phyloP scores from a whole-genome alignment of 2,113 vertebrate genomes.

The Capreolus pygargus region DNA sequence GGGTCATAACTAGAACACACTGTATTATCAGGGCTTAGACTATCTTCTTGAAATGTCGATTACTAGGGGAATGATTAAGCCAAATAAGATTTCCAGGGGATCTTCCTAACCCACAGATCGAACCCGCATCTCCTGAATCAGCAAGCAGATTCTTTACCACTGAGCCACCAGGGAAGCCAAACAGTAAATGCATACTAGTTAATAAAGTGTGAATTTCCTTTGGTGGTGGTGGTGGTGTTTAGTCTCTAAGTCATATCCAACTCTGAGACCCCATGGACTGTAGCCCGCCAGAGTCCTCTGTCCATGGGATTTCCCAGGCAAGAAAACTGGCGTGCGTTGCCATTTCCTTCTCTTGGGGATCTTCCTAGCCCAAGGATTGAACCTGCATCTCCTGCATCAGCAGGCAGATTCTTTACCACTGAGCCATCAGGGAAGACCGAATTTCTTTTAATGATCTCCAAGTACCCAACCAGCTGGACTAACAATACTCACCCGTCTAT shows the following conservation, averaged over 20 bases:
- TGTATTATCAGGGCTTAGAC: not conserved
- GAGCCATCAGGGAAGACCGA: not conserved
- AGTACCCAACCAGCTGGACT: not conserved
- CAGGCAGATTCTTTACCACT: not conserved
- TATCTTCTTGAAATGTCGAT: not conserved
- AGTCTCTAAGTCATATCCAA: not conserved
- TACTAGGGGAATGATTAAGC: not conserved
- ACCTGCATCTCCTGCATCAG: not conserved
- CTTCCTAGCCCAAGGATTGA: not conserved
- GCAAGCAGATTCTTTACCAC: not conserved
- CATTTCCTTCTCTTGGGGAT: not conserved
- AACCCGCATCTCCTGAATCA: not conserved
- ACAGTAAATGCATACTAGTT: not conserved
- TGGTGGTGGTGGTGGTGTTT: not conserved
- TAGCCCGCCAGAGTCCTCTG: not conserved
- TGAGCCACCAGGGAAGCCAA: not conserved
- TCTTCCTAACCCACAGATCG: not conserved
- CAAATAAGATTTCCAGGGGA: not conserved
- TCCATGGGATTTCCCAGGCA: not conserved
- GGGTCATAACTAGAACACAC: not conserved
- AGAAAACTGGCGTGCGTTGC: fast-evolving
- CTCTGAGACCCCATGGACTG: not conserved
- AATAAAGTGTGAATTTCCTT: not conserved
- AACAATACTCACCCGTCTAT: not conserved
- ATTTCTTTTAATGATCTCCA: not conserved